phyloP scores from a whole-genome alignment of 2,888 invertebrate genomes.

The Harpalus rufipes region DNA sequence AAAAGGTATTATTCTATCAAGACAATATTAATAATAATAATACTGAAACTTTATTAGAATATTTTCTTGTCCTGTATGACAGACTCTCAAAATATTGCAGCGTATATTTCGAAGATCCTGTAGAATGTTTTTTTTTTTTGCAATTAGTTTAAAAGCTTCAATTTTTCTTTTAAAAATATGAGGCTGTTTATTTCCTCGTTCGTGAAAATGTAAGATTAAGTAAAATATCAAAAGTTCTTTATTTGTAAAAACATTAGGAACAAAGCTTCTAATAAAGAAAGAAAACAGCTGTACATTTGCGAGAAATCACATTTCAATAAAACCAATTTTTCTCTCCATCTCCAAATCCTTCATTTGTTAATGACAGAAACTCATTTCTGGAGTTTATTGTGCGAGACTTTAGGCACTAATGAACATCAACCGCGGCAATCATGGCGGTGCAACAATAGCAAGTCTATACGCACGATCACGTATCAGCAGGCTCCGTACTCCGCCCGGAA shows the following conservation, averaged over 20 bases:
- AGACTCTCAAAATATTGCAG: too few species aligned
- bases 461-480: constrained; percentile 43
- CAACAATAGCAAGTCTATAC: constrained; percentile 32
- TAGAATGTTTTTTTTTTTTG: too few species aligned
- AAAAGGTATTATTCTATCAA: too few species aligned
- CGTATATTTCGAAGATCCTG: too few species aligned
- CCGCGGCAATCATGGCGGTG: constrained; percentile 8
- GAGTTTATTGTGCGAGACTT: constrained; percentile 22
- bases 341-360: not conserved
- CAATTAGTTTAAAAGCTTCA: too few species aligned
- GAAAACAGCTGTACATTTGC: not conserved
- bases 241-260: not conserved
- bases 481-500: not conserved
- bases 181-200: too few species aligned
- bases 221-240: not conserved
- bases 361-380: constrained; percentile 7
- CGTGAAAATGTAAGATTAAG: too few species aligned
- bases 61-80: too few species aligned
- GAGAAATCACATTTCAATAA: not conserved
- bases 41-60: too few species aligned
- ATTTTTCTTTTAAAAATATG: too few species aligned
- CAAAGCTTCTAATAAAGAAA: not conserved
- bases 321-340: constrained; percentile 14
- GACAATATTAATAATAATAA: too few species aligned
- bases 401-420: constrained; percentile 38